Evolutionary conservation across 2,113 vertebrate genomes (phyloP).

Genomic region (Laterallus jamaicensis): DNA sequence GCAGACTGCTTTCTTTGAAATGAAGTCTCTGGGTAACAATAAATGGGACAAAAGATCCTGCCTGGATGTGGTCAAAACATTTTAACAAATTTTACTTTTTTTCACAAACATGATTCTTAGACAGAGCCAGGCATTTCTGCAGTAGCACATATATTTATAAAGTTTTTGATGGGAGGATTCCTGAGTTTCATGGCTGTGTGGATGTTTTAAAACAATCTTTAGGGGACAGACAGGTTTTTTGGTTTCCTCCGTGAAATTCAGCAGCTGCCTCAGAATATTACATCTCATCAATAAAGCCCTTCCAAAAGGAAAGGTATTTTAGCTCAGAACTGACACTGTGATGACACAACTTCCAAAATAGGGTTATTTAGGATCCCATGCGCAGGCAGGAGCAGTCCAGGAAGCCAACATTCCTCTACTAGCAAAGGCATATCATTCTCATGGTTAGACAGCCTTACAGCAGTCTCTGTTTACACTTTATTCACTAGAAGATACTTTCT

Average conservation of each 20-base stretch:
- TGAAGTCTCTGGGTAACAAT: not conserved
- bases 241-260: not conserved
- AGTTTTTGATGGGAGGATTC: not conserved
- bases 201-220: not conserved
- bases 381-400: not conserved
- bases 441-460: not conserved
- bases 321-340: not conserved
- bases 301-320: not conserved
- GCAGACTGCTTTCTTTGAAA: not conserved
- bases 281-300: not conserved
- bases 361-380: not conserved
- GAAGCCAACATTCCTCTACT: not conserved
- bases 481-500: not conserved
- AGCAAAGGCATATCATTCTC: not conserved
- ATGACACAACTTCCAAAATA: not conserved
- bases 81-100: not conserved
- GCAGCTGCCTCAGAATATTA: fast-evolving
- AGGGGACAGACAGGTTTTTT: not conserved
- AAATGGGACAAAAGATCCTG: not conserved
- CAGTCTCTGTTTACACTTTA: not conserved
- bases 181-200: not conserved
- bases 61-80: not conserved
- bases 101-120: not conserved
- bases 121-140: not conserved
- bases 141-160: not conserved